A percentile compares a stretch with the other conserved stretches of the same genome.
phyloP scores from a whole-genome alignment of 2,797 vertebrate genomes.

The Trachops cirrhosus region DNA sequence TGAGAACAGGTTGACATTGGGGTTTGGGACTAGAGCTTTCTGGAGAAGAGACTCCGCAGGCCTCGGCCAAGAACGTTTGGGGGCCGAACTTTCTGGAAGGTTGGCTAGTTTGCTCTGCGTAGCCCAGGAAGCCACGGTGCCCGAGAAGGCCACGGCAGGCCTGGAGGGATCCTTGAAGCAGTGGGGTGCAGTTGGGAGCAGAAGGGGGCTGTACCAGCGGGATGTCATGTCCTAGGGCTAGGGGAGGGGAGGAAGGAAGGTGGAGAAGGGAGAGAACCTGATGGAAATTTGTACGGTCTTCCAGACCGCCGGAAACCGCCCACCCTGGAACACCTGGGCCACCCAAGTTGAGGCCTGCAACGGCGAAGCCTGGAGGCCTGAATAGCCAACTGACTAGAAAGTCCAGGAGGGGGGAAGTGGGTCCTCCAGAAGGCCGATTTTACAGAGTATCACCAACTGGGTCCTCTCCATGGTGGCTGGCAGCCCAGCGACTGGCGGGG shows the following conservation, averaged over 20 bases:
- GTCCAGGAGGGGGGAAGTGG: background rate
- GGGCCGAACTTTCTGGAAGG: background rate
- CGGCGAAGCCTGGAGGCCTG: background rate
- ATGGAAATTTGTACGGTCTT: background rate
- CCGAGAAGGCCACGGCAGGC: constrained; percentile 60
- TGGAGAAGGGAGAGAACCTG: background rate
- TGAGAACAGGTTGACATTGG: background rate
- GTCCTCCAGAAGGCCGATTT: background rate
- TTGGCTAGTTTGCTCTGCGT: background rate
- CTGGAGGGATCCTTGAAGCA: background rate
- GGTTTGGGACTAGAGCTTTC: constrained; percentile 89
- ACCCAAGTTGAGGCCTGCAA: constrained; percentile 59
- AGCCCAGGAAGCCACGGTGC: constrained; percentile 75
- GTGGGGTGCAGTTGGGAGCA: background rate
- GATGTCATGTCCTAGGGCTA: background rate
- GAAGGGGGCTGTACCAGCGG: background rate
- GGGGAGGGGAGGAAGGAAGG: background rate
- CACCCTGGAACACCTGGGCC: constrained; percentile 66
- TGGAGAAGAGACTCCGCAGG: background rate
- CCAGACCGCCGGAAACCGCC: background rate
- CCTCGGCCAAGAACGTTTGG: background rate
- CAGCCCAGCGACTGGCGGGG: background rate
- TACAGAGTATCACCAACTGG: background rate
- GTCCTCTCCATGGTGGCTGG: background rate
- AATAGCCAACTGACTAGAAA: background rate